Evolutionary conservation across 2,888 invertebrate species (phyloP).

Genomic region (Coenonympha arcania): DNA sequence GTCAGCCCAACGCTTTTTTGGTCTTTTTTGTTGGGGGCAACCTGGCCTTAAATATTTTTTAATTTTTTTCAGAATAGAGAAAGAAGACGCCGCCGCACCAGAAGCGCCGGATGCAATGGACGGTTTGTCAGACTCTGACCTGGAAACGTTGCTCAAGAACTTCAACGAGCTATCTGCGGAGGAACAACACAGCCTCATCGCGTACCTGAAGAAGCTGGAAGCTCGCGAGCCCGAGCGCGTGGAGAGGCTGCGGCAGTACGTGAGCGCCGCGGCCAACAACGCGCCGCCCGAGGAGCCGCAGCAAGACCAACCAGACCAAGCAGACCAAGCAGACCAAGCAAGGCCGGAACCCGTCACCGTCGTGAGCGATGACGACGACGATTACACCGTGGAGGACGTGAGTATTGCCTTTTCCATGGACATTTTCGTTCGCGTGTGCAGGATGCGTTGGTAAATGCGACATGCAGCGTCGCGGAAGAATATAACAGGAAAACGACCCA

Average conservation of each 20-base stretch:
- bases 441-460: too few species aligned
- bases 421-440: too few species aligned
- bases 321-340: too few species aligned
- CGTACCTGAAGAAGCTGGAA: slow-evolving; percentile 86
- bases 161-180: slow-evolving; percentile 83
- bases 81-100: slow-evolving; percentile 46
- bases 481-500: too few species aligned
- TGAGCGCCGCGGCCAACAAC: slow-evolving; percentile 67
- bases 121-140: slow-evolving; percentile 83
- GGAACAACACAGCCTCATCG: slow-evolving; percentile 87
- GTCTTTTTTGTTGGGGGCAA: too few species aligned
- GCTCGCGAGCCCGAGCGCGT: slow-evolving; percentile 84
- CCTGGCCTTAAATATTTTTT: too few species aligned
- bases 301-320: too few species aligned
- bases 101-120: slow-evolving; percentile 76
- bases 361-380: slow-evolving; percentile 84
- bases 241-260: slow-evolving; percentile 82
- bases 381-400: slow-evolving; percentile 87
- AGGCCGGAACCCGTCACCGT: slow-evolving; percentile 40
- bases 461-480: too few species aligned
- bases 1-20: too few species aligned
- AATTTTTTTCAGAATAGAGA: slow-evolving; percentile 38
- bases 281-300: slow-evolving; percentile 10
- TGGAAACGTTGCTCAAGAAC: slow-evolving; percentile 85
- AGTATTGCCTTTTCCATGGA: slow-evolving; percentile 14